phyloP scores from a whole-genome alignment of 2,797 vertebrate genomes.

The Sitta carolinensis region DNA sequence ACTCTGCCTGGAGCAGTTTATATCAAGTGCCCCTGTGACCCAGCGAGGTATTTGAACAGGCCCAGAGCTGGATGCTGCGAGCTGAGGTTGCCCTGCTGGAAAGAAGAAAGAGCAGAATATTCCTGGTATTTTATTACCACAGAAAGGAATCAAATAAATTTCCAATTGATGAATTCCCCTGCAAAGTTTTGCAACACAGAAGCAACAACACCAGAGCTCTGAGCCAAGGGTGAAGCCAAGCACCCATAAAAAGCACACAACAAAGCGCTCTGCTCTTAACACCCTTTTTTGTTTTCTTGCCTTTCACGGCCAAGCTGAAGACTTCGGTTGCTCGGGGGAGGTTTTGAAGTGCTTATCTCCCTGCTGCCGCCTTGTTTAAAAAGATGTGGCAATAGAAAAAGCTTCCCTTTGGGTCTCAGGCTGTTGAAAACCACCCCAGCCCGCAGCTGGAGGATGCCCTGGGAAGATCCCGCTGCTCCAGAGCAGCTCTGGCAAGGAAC shows the following conservation, averaged over 20 bases:
- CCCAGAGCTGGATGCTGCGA: not conserved
- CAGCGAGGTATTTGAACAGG: not conserved
- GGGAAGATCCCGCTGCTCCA: not conserved
- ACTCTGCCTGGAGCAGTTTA: not conserved
- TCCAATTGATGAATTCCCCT: not conserved
- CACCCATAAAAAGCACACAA: not conserved
- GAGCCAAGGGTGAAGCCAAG: not conserved
- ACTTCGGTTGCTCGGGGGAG: not conserved
- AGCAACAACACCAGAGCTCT: not conserved
- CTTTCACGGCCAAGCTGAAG: not conserved
- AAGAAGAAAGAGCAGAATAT: not conserved
- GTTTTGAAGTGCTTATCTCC: not conserved
- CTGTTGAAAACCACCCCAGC: not conserved
- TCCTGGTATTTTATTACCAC: not conserved
- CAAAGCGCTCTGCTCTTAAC: not conserved
- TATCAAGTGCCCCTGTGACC: not conserved
- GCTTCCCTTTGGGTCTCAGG: not conserved
- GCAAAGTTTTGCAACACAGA: slow-evolving; percentile 1
- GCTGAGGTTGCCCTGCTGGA: not conserved
- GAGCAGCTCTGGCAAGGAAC: not conserved
- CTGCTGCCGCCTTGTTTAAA: not conserved
- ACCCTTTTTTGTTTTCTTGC: not conserved
- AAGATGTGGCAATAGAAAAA: not conserved
- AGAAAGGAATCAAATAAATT: not conserved
- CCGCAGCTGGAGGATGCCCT: not conserved